Percentiles rank a stretch among this genome's conserved stretches.
Evolutionary conservation across 2,797 vertebrate genomes (phyloP).

Genomic region (Eleutherodactylus coqui): DNA sequence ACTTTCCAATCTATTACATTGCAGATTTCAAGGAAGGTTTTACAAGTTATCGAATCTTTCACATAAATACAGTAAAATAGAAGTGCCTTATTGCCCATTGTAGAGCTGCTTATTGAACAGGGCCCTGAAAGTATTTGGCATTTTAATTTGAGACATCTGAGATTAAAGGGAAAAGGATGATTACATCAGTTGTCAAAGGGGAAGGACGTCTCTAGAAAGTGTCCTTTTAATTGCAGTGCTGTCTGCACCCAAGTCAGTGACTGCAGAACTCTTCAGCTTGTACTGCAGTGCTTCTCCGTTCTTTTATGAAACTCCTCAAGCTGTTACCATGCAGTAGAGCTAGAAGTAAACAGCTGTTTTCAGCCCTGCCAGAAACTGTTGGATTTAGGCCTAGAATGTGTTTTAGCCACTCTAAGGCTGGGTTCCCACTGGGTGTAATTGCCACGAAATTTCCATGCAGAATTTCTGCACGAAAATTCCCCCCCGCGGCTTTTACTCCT

Average conservation of each 20-base stretch:
- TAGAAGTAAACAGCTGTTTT: neutral
- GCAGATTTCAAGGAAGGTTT: neutral
- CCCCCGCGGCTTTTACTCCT: too few species aligned
- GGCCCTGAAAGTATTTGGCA: neutral
- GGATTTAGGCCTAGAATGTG: neutral
- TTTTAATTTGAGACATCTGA: too few species aligned
- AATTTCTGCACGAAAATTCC: too few species aligned
- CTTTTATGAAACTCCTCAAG: neutral
- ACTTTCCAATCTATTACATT: neutral
- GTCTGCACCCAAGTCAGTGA: neutral
- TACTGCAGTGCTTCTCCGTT: neutral
- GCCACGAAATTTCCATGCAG: too few species aligned
- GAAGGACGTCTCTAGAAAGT: neutral
- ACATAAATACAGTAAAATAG: too few species aligned
- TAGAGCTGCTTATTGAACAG: neutral
- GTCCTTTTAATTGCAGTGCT: neutral
- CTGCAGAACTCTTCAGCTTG: neutral
- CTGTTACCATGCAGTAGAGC: neutral
- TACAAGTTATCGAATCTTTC: too few species aligned
- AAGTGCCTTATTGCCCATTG: neutral
- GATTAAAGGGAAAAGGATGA: neutral
- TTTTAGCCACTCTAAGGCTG: neutral
- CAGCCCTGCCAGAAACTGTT: neutral
- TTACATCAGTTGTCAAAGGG: neutral
- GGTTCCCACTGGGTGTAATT: too few species aligned